Evolutionary conservation across 1,140 invertebrate genomes (phyloP), one percentile per base, ranked within the genome.

Genomic region (Ephestia elutella): DNA sequence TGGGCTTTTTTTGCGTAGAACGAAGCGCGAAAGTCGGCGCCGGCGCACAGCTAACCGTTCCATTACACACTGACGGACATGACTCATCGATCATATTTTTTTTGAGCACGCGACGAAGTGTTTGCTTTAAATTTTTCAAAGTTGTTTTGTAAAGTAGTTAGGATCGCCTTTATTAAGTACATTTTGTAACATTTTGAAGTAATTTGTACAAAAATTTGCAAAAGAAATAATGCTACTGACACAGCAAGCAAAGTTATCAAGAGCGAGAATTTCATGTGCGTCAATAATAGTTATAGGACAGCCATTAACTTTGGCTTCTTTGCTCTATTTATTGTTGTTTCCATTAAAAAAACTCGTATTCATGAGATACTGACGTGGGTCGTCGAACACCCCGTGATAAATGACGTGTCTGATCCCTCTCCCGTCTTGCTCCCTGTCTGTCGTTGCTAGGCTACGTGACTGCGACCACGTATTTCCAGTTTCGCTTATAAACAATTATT

Each of bases 81-180:
- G 56, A 30, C 9, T 50, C 56, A 57, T 57, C 49, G n/a, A 57
- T 57, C 55, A 57, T 49, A 57, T 49, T 50, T 30, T 20, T 25
- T 57, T 49, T 48, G 56, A 57, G 56, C 56, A 25, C 35, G 35
- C 30, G 10, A 44, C 30, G 32, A 15, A 19, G 9, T 19, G 32
- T 44, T 4, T 44, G 10, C 15, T 44, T 44, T 10, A 15, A 3
- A 15, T 44, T 44, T 44, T 44, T 15, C 32, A 13, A 35, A 35
- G 32, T 15, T 15, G 5, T 1, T 17, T 44, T 10, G 5, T 15
- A 17, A 10, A 13, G 38, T 5, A n/a, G 7, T 15, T 44, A 15
- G 3, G 5, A 38, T 8, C 32, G 32, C 25, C 25, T 28, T 28
- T 28, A 5, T 2, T 44, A 44, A 2, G n/a, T 44, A 25, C 11